Base-by-base conservation (phyloP, 2,797 vertebrate genomes). In the Siniperca obscura region DNA sequence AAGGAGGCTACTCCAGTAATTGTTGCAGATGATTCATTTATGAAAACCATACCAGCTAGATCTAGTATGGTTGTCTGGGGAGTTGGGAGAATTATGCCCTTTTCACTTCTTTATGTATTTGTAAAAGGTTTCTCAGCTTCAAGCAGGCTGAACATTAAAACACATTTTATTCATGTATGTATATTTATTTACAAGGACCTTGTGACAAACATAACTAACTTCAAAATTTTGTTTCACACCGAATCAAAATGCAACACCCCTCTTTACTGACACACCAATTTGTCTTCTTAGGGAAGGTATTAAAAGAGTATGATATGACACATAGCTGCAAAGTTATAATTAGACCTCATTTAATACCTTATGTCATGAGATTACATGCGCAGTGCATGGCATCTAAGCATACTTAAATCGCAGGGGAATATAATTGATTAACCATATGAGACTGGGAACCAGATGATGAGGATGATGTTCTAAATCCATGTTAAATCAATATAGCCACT, bases 11-110 rank as follows among this genome's bases (percentile, higher is more conserved):
- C 88, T 90, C 78, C 78, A 71, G 90, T 94, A 93, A 95, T 95
- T 94, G 93, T 94, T 91, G 86, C 88, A 82, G 87, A 91, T 86
- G 89, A 93, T 95, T 95, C 85, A 94, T 94, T 95, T 94, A 91
- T 74, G 89, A 91, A 91, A 93, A 86, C 70, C 76, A 89, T 83
- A 92, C 84, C 81, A 89, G 91, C 83, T 84, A 80, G 87, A 93
- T 92, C 87, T 90, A 70, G 78, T 89, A 83, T 67, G 82, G 72
- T 74, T 81, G 82, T 90, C 84, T 64, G 55, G 88, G 89, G 88
- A 91, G 42, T 74, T 78, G 59, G 66, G 65, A 76, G 71, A 80
- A 78, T 79, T 78, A 40, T 55, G 70, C 62, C 65, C 36, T 69
- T 79, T 73, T 55, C 2, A 21, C n/a, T 52, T 48, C 2, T 61